A percentile compares a stretch with the other conserved stretches of the same genome.
These are phyloP conservation scores for Ammodytes marinus DNA, from an alignment of 2,113 vertebrate genomes.

Conservation along the genomic window DNA sequence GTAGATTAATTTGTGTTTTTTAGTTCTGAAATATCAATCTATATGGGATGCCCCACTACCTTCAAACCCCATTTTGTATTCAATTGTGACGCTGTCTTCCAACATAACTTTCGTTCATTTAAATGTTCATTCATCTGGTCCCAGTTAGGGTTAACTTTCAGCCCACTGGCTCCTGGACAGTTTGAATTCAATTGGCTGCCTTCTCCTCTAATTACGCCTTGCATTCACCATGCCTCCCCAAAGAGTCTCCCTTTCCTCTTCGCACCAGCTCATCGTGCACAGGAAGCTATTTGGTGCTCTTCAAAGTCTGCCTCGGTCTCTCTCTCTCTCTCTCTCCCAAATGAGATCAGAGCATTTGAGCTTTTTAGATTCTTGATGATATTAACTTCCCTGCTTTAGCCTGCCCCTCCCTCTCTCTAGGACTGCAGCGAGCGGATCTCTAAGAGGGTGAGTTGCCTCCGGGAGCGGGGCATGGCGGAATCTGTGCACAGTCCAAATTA, in stretches of 20 bases:
- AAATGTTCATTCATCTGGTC: conserved; percentile 61
- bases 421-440: conserved; percentile 47
- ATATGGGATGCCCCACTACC: conserved; percentile 4
- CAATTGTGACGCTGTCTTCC: neutral
- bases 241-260: conserved; percentile 48
- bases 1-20: neutral
- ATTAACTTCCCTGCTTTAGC: conserved; percentile 73
- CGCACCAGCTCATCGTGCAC: conserved; percentile 45
- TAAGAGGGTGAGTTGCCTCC: conserved; percentile 65
- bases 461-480: conserved; percentile 33
- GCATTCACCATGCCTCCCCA: conserved; percentile 65
- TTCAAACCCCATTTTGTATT: conserved; percentile 2
- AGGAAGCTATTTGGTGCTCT: conserved; percentile 56
- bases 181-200: conserved; percentile 70
- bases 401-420: conserved; percentile 28
- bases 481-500: conserved; percentile 63
- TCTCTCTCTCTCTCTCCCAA: conserved; percentile 61
- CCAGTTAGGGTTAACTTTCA: conserved; percentile 70
- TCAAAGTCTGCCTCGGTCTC: conserved; percentile 59
- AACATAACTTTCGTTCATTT: conserved; percentile 40
- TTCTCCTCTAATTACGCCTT: conserved; percentile 74
- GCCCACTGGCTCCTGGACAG: conserved; percentile 73
- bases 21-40: neutral
- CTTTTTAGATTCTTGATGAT: conserved; percentile 80
- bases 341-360: conserved; percentile 85